Evolutionary conservation across 2,888 invertebrate species (phyloP), one percentile per base, ranked within the genome.

Genomic region (Fragum whitleyi): DNA sequence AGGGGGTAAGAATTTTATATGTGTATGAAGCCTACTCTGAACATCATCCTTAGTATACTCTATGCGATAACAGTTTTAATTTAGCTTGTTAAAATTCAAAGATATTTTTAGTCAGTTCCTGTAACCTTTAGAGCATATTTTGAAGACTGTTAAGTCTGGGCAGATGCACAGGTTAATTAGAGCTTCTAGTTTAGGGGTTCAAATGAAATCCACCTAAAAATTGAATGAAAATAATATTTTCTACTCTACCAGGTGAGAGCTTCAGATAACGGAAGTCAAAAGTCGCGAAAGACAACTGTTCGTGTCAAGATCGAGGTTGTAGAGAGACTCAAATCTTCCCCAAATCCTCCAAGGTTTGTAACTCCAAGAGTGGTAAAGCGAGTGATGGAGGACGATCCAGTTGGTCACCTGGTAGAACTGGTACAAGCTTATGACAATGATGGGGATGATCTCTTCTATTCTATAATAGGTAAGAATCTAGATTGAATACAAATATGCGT

Each of bases 361-460:
- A 95, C 96, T 86, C 95, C 95, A 85, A 71, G 65, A 9, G 73
- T 85, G 39, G 74, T 73, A 59, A 89, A 89, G 72, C 77, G 83
- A 47, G 92, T 95, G 53, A 89, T 92, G 77, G 94, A 94, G 89
- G 92, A 91, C 73, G 98, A 98, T 94, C 95, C 96, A 89, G 96
- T 97, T 51, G 98, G 98, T 29, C 97, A 97, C 94, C 95, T 97
- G 86, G 97, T 99, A 2, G 96, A 97, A 69, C 95, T 97, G 80
- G 95, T 98, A 90, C 96, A 97, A 92, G 98, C 98, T 7, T 95
- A 95, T 55, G 98, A 98, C 94, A 96, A 96, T 73, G 98, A 98
- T 93, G 96, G 96, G 61, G 97, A 98, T 93, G 95, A 96, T 79
- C 95, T 99, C 87, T 98, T 98, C 97, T 99, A 97, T 94, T 96